Base-by-base conservation (phyloP, 2,797 vertebrate species). In the Acomys russatus region DNA sequence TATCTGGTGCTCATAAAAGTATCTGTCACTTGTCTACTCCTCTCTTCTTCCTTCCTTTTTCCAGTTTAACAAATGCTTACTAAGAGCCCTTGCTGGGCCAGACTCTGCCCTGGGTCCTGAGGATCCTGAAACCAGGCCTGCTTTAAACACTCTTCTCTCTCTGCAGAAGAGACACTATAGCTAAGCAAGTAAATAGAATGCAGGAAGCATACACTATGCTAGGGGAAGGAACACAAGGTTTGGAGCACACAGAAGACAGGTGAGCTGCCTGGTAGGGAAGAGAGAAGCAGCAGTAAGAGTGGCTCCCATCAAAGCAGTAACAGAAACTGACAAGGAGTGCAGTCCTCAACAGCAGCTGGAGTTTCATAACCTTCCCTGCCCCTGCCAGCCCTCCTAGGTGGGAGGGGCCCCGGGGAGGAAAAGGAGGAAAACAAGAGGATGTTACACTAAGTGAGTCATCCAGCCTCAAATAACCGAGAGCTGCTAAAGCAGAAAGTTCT, bases 381-480 rank as follows among this genome's bases (percentile, higher is more conserved):
- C 79, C 91, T 97, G 73, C 33, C 25, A 20, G 7, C 76, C 94
- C 66, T 90, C 14, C 85, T 68, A 74, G 85, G 88, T 70, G 68
- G 94, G 86, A 94, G 77, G 95, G 88, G 86, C 38, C 80, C 90
- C 64, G 15, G 84, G 71, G 94, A 94, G 92, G 91, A 94, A 91
- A 79, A 90, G 35, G 71, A 92, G 89, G 96, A 91, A 97, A 96
- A 95, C 96, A 94, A 96, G 97, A 96, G 96, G 97, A 96, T 96
- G 96, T 97, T 88, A 89, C 96, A 96, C 96, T 33, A 68, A 93
- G 78, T 97, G 97, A 96, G 96, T 98, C 97, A 98, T 86, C 94
- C 82, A 83, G 94, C 95, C 94, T 94, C 96, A 96, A 96, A 97
- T 94, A 97, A 96, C 94, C 33, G 12, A 92, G 92, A 74, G 49